Percentiles rank a stretch among this genome's conserved stretches.
phyloP scores from a whole-genome alignment of 2,113 vertebrate genomes.

The Leuciscus idus region DNA sequence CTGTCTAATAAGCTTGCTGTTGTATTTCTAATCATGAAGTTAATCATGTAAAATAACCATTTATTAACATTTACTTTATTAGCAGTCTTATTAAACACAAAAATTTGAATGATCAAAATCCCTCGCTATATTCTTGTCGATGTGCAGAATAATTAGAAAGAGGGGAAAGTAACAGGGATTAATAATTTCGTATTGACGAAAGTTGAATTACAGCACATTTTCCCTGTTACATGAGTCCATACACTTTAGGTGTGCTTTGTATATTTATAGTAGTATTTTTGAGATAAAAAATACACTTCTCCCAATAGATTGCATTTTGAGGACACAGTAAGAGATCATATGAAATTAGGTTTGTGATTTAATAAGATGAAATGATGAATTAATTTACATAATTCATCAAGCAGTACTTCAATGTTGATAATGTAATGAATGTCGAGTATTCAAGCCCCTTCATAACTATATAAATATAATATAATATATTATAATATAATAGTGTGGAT shows the following conservation, averaged over 20 bases:
- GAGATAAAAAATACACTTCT: no score
- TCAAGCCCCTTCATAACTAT: no score
- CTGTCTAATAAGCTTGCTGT: background rate
- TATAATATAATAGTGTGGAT: no score
- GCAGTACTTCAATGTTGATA: no score
- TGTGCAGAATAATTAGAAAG: background rate
- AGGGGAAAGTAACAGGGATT: background rate
- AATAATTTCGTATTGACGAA: background rate
- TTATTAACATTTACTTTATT: background rate
- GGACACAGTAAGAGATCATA: background rate
- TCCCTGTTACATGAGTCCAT: background rate
- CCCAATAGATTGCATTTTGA: background rate
- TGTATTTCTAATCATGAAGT: background rate
- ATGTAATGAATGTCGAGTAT: no score
- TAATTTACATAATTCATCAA: no score
- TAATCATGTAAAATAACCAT: background rate
- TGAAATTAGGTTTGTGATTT: background rate
- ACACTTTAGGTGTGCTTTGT: background rate
- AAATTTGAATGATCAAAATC: background rate
- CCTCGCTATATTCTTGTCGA: background rate
- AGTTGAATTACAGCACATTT: background rate
- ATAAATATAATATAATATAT: no score
- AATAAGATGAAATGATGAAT: background rate
- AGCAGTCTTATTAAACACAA: background rate
- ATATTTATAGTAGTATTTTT: background rate